Base-by-base conservation (phyloP, 2,797 vertebrate genomes). In the Acestrorhynchus altus region DNA sequence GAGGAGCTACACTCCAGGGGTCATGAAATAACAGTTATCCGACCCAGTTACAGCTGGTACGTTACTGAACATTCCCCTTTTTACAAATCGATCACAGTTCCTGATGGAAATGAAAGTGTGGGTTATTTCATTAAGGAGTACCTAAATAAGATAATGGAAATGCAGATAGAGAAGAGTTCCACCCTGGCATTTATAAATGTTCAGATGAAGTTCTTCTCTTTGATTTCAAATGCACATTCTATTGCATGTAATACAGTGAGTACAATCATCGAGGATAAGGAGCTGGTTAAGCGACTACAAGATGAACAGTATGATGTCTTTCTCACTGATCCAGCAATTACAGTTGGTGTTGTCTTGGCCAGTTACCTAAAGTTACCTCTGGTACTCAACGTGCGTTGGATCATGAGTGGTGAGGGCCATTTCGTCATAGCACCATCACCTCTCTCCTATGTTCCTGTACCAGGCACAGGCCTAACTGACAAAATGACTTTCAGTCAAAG, bases 351-450 rank as follows among this genome's bases (percentile, higher is more conserved):
- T 0, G 0, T 92, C 12, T n/a, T 93, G 1, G 91, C 90, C 13
- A 91, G 91, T 78, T 92, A 90, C 75, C 81, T 93, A 10, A 91
- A 93, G 40, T 86, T 93, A 9, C 91, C 93, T 0, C 0, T 89
- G 1, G 92, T 91, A 44, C 85, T 93, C 4, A 92, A 92, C 1
- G 91, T 88, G 12, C 91, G 92, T 46, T 93, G 91, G 91, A 87
- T 91, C 52, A 69, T 86, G 1, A 83, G 85, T 1, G 88, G 89
- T 11, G 92, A 94, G 2, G 93, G 91, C 0, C 92, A 94, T 40
- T 90, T 89, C 71, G 77, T 8, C 0, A 70, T 92, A 0, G 92
- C 93, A 3, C 93, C 93, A 8, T 92, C 92, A 0, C 92, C 92
- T 0, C n/a, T 91, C 1, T 93, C 93, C 6, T 94, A 92, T 0